Evolutionary conservation across 1,140 invertebrate genomes (phyloP).

Genomic region (Sarcophaga peregrina): DNA sequence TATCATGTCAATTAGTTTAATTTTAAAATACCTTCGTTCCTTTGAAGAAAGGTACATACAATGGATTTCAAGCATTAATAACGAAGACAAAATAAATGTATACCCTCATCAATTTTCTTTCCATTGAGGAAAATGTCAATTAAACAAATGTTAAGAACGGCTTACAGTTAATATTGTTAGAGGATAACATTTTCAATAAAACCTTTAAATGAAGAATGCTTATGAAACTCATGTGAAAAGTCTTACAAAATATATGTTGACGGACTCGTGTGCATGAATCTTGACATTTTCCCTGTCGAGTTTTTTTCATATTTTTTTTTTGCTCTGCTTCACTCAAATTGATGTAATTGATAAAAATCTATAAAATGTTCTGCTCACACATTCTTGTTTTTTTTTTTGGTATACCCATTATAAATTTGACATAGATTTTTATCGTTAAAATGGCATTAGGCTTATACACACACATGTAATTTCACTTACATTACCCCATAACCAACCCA

Average conservation of each 20-base stretch:
- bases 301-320: not conserved
- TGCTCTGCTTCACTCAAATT: no score
- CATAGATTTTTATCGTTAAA: slow-evolving; percentile 11
- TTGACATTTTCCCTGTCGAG: not conserved
- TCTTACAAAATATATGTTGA: no score
- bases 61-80: no score
- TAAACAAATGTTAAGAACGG: not conserved
- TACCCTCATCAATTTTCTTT: slow-evolving; percentile 1
- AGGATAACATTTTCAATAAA: no score
- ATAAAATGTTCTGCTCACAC: not conserved
- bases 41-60: no score
- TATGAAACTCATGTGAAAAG: no score
- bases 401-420: not conserved
- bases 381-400: not conserved
- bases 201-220: no score
- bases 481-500: no score
- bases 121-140: not conserved
- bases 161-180: not conserved
- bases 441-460: not conserved
- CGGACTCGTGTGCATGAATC: not conserved
- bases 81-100: not conserved
- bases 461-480: no score
- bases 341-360: slow-evolving; percentile 16
- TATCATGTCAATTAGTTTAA: no score
- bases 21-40: no score